A percentile compares a stretch with the other conserved stretches of the same genome.
phyloP scores from a whole-genome alignment of 2,797 vertebrate genomes.

The Pseudocheirus occidentalis region DNA sequence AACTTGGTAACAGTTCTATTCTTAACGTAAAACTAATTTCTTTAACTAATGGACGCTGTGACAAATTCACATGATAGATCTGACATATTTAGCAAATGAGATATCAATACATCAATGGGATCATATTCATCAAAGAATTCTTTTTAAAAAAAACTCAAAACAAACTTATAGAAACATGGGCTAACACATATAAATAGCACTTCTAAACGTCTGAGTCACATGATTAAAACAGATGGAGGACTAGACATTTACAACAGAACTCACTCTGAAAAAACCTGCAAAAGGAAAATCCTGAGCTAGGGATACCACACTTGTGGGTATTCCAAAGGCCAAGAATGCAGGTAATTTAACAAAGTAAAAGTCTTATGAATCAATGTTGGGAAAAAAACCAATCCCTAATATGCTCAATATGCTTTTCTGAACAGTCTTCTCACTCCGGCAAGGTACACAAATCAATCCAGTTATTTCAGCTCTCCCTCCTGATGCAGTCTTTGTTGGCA shows the following conservation, averaged over 20 bases:
- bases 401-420: neutral
- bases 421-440: neutral
- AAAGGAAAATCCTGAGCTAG: neutral
- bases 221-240: neutral
- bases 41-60: neutral
- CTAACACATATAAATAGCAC: neutral
- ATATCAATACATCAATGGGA: neutral
- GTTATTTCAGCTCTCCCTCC: neutral
- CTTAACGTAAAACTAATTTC: neutral
- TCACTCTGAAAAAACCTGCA: neutral
- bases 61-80: neutral
- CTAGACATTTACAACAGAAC: neutral
- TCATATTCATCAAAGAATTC: neutral
- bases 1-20: neutral
- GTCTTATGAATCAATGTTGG: neutral
- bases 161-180: neutral
- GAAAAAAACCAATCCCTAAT: neutral
- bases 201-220: neutral
- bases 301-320: neutral
- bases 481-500: neutral
- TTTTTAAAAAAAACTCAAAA: neutral
- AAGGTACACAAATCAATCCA: neutral
- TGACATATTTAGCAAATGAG: neutral
- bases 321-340: neutral
- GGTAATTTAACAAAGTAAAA: neutral